Evolutionary conservation across 1,140 invertebrate genomes (phyloP).

Genomic region (Episyrphus balteatus): DNA sequence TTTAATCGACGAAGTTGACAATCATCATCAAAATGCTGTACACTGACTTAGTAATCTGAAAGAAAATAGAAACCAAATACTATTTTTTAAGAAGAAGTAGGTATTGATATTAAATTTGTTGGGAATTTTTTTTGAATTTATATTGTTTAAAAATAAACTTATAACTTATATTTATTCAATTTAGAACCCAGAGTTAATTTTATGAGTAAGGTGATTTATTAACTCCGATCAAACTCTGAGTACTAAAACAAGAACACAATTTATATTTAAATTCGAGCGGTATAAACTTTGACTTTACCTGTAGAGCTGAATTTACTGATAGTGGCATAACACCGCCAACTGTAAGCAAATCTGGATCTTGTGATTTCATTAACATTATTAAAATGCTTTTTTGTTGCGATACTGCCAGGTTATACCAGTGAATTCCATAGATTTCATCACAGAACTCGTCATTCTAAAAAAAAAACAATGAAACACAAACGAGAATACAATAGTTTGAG

Average conservation of each 20-base stretch:
- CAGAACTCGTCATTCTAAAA: constrained; percentile 9
- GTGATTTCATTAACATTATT: constrained; percentile 14
- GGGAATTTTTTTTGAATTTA: too few relatives aligned
- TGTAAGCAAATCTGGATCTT: constrained; percentile 6
- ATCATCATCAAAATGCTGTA: constrained; percentile 25
- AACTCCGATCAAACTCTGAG: too few relatives aligned
- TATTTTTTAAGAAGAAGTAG: too few relatives aligned
- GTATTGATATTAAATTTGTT: too few relatives aligned
- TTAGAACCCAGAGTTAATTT: not conserved
- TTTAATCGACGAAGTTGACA: constrained; percentile 13
- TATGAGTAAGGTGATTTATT: not conserved
- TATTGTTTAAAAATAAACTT: too few relatives aligned
- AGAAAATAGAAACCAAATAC: too few relatives aligned
- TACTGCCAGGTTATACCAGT: constrained; percentile 12
- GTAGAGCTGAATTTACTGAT: constrained; percentile 13
- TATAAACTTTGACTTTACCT: constrained; percentile 7
- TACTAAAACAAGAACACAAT: too few relatives aligned
- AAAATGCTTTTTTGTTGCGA: constrained; percentile 9
- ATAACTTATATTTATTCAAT: too few relatives aligned
- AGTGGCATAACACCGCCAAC: constrained; percentile 13
- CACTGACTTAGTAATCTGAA: constrained; percentile 19
- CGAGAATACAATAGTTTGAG: too few relatives aligned
- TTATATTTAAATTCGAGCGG: too few relatives aligned
- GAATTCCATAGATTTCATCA: constrained; percentile 16
- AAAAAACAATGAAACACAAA: too few relatives aligned